Evolutionary conservation across 2,888 invertebrate species (phyloP).

Genomic region (Dermolepida albohirtum): DNA sequence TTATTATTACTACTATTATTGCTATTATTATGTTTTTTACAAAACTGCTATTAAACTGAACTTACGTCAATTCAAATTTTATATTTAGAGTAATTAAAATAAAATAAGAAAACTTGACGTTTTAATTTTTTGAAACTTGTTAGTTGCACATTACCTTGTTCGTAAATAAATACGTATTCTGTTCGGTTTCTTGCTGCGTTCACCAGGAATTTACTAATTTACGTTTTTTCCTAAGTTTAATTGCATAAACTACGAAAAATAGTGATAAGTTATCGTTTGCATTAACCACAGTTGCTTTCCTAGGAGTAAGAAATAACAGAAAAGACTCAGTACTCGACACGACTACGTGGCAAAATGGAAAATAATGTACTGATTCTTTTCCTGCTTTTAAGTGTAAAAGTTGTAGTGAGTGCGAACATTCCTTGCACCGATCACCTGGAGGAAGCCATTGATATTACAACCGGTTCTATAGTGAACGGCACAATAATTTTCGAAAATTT

Average conservation of each 20-base stretch:
- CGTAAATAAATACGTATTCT: too few species aligned
- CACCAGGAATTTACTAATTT: too few species aligned
- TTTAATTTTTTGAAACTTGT: too few species aligned
- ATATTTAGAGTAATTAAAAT: too few species aligned
- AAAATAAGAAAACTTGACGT: too few species aligned
- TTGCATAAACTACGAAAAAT: background rate
- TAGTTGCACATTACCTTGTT: too few species aligned
- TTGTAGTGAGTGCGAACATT: background rate
- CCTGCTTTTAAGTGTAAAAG: background rate
- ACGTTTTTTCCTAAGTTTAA: too few species aligned
- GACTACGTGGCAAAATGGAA: constrained; percentile 2
- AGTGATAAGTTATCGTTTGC: background rate
- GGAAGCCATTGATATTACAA: constrained; percentile 12
- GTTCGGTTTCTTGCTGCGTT: too few species aligned
- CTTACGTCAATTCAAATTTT: too few species aligned
- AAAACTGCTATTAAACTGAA: too few species aligned
- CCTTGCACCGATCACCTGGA: constrained; percentile 14
- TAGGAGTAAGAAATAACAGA: background rate
- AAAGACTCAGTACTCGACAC: background rate
- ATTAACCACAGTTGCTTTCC: background rate
- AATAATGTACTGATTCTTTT: background rate
- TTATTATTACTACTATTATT: too few species aligned
- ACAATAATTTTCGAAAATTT: constrained; percentile 38
- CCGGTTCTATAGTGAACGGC: background rate
- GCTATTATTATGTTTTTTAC: too few species aligned